Evolutionary conservation across 2,113 vertebrate species (phyloP), one percentile per base, ranked within the genome.

Genomic region (Chinchilla lanigera): DNA sequence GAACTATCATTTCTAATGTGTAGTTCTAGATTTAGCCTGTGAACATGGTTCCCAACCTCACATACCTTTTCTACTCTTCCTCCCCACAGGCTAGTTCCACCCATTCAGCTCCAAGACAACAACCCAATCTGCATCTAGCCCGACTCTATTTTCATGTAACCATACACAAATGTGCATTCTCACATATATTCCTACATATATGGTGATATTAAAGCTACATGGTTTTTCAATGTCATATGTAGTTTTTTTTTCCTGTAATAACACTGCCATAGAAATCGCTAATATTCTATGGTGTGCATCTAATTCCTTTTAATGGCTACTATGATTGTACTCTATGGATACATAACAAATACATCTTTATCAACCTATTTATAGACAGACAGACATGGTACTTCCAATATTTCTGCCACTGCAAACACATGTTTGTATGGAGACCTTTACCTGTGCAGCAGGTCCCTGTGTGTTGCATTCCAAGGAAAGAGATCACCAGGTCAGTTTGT

Each of bases 341-440:
- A 85, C 4, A 61, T 20, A 63, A 80, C 20, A 86, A 65, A 47
- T 7, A 85, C 19, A 58, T 35, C 60, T 69, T 81, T 92, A 28
- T 83, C 67, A 71, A 60, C 30, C n/a, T 24, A 69, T 86, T 77
- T 78, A 71, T 2, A 30, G 12, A 71, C 6, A 93, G 58, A 67
- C 50, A n/a, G n/a, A 16, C 35, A 69, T 12, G 78, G 60, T 26
- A 16, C 50, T 93, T 83, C 63, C 12, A 69, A 28, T 38, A 67
- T 84, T 50, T 88, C 71, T 80, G 52, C 50, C 20, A 87, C 12
- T 86, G 80, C 13, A 86, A 86, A 97, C 9, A 60, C 88, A 94
- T 82, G 44, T 47, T 65, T 71, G 6, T 82, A 94, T 8, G 85
- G 63, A 89, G 94, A 94, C 7, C 26, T 35, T 81, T 94, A 78